These are phyloP conservation scores for Centroberyx gerrardi DNA, from an alignment of 2,797 vertebrate genomes.

Conservation along the genomic window DNA sequence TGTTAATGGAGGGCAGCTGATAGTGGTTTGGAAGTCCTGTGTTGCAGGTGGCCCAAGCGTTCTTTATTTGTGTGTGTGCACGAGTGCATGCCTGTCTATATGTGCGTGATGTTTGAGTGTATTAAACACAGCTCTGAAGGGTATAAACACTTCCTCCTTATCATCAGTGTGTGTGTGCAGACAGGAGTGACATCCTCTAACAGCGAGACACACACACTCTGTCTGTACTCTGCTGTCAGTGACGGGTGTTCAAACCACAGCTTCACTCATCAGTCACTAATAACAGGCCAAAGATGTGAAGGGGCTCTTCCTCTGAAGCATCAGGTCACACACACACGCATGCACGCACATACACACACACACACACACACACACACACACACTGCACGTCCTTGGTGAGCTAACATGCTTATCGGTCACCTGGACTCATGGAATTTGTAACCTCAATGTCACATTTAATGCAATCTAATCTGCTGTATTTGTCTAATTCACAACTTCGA, in stretches of 20 bases:
- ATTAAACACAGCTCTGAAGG: slow-evolving; percentile 62
- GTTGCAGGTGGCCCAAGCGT: slow-evolving; percentile 70
- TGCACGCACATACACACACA: slow-evolving; percentile 9
- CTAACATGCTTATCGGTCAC: slow-evolving; percentile 34
- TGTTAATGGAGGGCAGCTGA: slow-evolving; percentile 75
- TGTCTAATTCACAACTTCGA: neutral
- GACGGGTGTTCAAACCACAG: slow-evolving; percentile 35
- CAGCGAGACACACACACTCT: slow-evolving; percentile 47
- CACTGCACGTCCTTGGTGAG: slow-evolving; percentile 31
- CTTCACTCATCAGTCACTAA: slow-evolving; percentile 76
- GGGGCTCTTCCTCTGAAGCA: slow-evolving; percentile 44
- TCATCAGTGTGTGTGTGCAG: slow-evolving; percentile 66
- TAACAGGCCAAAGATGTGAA: slow-evolving; percentile 62
- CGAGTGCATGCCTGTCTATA: slow-evolving; percentile 30
- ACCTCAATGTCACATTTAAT: neutral
- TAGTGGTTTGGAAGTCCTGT: slow-evolving; percentile 55
- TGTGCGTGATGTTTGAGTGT: slow-evolving; percentile 58
- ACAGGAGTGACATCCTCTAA: slow-evolving; percentile 61
- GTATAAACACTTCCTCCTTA: slow-evolving; percentile 68
- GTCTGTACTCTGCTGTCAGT: slow-evolving; percentile 66
- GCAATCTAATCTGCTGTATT: neutral
- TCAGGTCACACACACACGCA: slow-evolving; percentile 13
- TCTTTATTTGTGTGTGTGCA: slow-evolving; percentile 56
- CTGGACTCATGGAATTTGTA: slow-evolving; percentile 13
- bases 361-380: slow-evolving; percentile 8